These are phyloP conservation scores for Hippoglossus stenolepis DNA, from an alignment of 2,113 vertebrate species.

Conservation along the genomic window DNA sequence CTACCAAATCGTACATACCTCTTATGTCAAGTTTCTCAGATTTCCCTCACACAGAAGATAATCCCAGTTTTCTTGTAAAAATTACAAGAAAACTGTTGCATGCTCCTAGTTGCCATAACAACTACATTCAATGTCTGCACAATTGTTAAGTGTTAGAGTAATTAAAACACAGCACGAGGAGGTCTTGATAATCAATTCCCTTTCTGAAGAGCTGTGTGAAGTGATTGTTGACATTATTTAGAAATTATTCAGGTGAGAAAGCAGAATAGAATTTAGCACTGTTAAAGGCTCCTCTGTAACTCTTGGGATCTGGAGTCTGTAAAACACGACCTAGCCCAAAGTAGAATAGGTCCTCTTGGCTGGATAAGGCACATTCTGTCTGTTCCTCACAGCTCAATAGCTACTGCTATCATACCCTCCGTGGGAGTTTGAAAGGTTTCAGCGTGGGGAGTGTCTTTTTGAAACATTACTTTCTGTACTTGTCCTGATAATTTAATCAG, in stretches of 20 bases:
- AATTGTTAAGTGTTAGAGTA: neutral
- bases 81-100: neutral
- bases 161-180: neutral
- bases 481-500: neutral
- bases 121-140: constrained; percentile 29
- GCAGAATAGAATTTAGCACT: neutral
- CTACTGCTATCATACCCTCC: neutral
- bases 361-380: constrained; percentile 19
- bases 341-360: constrained; percentile 35
- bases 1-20: constrained; percentile 29
- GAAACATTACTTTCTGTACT: neutral
- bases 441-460: constrained; percentile 11
- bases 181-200: neutral
- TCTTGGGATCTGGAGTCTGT: constrained; percentile 11
- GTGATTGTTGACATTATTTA: constrained; percentile 21
- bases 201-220: neutral
- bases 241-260: constrained; percentile 18
- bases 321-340: constrained; percentile 21
- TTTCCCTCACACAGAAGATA: constrained; percentile 19
- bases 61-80: constrained; percentile 41
- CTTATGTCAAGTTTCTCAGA: constrained; percentile 43
- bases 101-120: constrained; percentile 57
- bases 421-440: constrained; percentile 16
- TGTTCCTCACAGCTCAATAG: constrained; percentile 12
- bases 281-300: constrained; percentile 22